Base-by-base conservation (phyloP, 2,888 invertebrate genomes). In the Ectemnius lituratus region DNA sequence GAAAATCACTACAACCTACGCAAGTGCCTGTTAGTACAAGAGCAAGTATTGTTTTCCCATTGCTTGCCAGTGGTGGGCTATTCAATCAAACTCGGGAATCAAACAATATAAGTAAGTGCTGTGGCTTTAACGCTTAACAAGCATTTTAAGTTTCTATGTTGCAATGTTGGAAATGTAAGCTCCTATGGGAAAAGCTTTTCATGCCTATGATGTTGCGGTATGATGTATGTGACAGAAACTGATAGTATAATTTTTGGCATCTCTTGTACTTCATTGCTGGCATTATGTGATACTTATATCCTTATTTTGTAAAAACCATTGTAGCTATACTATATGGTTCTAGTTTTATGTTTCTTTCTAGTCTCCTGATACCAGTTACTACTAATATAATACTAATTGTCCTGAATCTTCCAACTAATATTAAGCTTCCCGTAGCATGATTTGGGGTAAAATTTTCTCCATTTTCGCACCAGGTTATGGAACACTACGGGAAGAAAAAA, bases 21-120 rank as follows among this genome's bases (percentile, higher is more conserved):
- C 92, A 91, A 88, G 91, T 92, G 83, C 95, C 95, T 83, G 94
- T 94, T 84, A 94, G 94, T 89, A 94, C 94, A 82, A 93, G 96
- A 86, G 95, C 95, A 79, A 95, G 95, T 91, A 94, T 96, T 81
- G 95, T 94, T 86, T 94, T 96, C 91, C 96, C 96, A 56, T 92
- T 95, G 88, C 92, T 95, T 86, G 91, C 91, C 78, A 91, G 91
- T 78, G 90, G 91, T 84, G 92, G 92, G 80, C 93, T 94, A 52
- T 95, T 95, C 90, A 89, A 85, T 85, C 90, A 89, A 75, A 87
- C 88, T 61, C 88, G 87, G 84, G 90, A 90, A 75, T 84, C 86
- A 62, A 90, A 88, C 80, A 88, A 87, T 67, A 89, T 89, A 76
- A 89, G 90, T 90, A 87, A 90, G 90, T 90, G 77, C 64, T 62